Evolutionary conservation across 1,140 invertebrate genomes (phyloP).

Genomic region (Cotesia glomerata): DNA sequence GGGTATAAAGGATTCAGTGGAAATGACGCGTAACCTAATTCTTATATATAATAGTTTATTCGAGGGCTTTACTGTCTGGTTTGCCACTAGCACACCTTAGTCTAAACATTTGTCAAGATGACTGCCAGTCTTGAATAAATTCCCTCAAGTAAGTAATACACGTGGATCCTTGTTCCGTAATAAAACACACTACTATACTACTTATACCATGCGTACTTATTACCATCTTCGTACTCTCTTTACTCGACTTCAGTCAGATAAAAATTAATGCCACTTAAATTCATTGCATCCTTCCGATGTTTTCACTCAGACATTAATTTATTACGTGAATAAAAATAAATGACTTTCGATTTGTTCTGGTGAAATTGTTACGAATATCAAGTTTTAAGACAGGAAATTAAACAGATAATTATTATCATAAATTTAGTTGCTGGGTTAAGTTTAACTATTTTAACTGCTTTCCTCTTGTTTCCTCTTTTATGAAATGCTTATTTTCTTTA

Average conservation of each 20-base stretch:
- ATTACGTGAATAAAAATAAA: background rate
- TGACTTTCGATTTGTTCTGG: background rate
- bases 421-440: background rate
- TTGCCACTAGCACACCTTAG: background rate
- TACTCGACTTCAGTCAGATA: background rate
- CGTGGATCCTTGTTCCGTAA: background rate
- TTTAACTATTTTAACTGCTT: too few relatives aligned
- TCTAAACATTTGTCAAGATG: constrained; percentile 19
- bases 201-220: too few relatives aligned
- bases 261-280: constrained; percentile 1
- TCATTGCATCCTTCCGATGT: constrained; percentile 1
- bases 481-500: too few relatives aligned
- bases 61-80: background rate
- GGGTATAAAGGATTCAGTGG: background rate
- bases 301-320: background rate
- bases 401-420: constrained; percentile 48
- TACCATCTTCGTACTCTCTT: background rate
- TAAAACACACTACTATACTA: background rate
- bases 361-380: background rate
- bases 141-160: background rate
- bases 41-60: background rate
- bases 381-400: constrained; percentile 45
- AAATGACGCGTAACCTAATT: constrained; percentile 21
- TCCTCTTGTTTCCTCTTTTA: too few relatives aligned
- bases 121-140: constrained; percentile 15